Evolutionary conservation across 2,797 vertebrate genomes (phyloP).

Genomic region (Mionectes olivaceus): DNA sequence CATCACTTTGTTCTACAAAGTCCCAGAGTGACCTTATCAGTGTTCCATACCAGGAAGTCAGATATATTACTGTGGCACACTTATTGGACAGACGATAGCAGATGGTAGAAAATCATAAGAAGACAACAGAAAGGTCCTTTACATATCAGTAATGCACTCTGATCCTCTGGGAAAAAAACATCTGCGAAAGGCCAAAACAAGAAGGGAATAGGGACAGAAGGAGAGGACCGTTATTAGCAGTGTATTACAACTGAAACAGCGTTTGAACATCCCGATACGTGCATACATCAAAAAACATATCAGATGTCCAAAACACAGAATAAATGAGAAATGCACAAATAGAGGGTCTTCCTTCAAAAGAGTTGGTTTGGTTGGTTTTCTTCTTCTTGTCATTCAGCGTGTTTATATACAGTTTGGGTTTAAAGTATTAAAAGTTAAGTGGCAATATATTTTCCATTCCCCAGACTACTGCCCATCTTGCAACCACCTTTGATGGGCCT

Average conservation of each 20-base stretch:
- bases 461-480: neutral
- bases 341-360: neutral
- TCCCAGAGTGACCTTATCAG: neutral
- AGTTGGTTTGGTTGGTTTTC: rapidly evolving
- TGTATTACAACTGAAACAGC: neutral
- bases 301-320: neutral
- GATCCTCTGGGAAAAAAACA: neutral
- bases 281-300: neutral
- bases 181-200: neutral
- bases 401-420: neutral
- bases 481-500: neutral
- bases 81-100: neutral
- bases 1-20: neutral
- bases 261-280: rapidly evolving
- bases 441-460: neutral
- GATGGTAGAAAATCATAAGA: neutral
- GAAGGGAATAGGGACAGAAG: neutral
- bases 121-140: neutral
- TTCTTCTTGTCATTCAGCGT: neutral
- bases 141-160: neutral
- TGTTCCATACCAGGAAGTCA: rapidly evolving
- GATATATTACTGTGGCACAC: neutral
- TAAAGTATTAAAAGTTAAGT: neutral
- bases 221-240: neutral
- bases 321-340: neutral